These are phyloP conservation scores for Drosophila pseudotalamancana DNA, from an alignment of 2,888 invertebrate genomes.

Conservation along the genomic window DNA sequence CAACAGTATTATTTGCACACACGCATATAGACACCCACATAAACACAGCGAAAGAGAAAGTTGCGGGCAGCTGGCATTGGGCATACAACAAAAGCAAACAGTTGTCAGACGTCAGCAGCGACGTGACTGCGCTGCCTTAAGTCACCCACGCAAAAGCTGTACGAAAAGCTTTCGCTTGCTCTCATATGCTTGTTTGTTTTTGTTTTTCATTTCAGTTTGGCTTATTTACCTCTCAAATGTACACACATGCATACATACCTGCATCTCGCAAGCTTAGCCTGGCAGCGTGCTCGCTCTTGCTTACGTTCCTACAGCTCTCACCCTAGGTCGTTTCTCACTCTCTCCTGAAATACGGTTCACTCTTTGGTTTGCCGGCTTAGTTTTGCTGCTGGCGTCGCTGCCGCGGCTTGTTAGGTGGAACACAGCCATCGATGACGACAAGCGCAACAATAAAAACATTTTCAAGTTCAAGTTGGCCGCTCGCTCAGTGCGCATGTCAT, in stretches of 20 bases:
- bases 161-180: constrained; percentile 50
- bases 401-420: constrained; percentile 48
- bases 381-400: constrained; percentile 25
- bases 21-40: constrained; percentile 1
- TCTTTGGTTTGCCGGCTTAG: constrained; percentile 47
- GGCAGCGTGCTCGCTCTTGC: constrained; percentile 25
- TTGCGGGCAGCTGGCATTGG: constrained; percentile 53
- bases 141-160: constrained; percentile 75
- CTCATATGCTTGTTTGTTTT: constrained; percentile 27
- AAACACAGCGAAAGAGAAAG: constrained; percentile 52
- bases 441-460: constrained; percentile 55
- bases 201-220: constrained; percentile 27
- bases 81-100: constrained; percentile 73
- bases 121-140: constrained; percentile 56
- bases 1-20: constrained; percentile 59
- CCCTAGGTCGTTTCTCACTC: not conserved
- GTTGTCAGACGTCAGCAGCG: constrained; percentile 67
- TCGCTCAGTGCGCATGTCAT: constrained; percentile 81
- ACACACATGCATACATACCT: constrained; percentile 40
- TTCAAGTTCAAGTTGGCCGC: constrained; percentile 84
- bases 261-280: constrained; percentile 34
- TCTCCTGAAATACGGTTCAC: no score
- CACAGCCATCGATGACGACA: constrained; percentile 22
- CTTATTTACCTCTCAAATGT: constrained; percentile 37
- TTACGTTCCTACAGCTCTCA: constrained; percentile 1